These are phyloP conservation scores for Oeneis ivallda DNA, from an alignment of 2,888 invertebrate genomes.

Conservation along the genomic window DNA sequence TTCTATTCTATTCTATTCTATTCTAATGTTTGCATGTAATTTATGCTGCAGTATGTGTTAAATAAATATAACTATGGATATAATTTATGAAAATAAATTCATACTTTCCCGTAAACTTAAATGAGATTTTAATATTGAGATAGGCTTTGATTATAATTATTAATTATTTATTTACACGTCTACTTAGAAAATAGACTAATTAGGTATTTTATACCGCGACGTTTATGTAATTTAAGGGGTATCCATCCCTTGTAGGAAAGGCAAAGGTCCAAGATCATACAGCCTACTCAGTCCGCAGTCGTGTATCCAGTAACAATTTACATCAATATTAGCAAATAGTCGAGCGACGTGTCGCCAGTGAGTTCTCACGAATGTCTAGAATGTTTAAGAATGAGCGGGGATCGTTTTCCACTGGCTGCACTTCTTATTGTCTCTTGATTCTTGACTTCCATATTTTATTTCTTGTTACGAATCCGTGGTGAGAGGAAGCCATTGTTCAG, in stretches of 20 bases:
- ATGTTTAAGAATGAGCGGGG: constrained; percentile 58
- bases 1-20: no score
- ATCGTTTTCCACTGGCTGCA: constrained; percentile 74
- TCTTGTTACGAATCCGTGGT: constrained; percentile 61
- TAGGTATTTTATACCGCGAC: no score
- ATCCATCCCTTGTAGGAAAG: no score
- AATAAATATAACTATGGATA: no score
- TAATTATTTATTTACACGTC: no score
- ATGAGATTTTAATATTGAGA: background rate
- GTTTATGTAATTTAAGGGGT: no score
- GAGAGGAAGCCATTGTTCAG: constrained; percentile 61
- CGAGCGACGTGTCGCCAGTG: constrained; percentile 2
- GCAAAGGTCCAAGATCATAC: background rate
- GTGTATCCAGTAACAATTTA: background rate
- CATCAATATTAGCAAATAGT: background rate
- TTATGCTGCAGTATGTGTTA: no score
- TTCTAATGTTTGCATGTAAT: no score
- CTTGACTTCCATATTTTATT: constrained; percentile 66
- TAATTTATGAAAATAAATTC: no score
- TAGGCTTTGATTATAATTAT: no score
- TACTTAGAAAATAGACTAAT: no score
- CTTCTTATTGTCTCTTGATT: constrained; percentile 65
- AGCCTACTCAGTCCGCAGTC: background rate
- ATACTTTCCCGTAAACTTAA: no score
- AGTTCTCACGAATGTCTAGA: background rate